Base-by-base conservation (phyloP, 2,797 vertebrate species). In the Corythornis leucogaster region DNA sequence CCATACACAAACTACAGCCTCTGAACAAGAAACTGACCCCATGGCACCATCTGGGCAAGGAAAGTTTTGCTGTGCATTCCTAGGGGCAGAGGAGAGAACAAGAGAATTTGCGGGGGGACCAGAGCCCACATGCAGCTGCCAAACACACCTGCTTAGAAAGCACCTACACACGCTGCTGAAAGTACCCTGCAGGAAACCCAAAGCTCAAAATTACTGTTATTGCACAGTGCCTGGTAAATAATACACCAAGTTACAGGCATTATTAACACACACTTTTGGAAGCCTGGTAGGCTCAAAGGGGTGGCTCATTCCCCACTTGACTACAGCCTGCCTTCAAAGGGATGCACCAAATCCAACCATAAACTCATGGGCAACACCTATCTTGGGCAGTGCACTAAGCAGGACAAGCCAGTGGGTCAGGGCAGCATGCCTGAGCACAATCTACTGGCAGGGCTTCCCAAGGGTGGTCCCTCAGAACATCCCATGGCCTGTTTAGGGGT, bases 1-100 rank as follows among this genome's bases (percentile, higher is more conserved):
- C 16, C 8, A 5, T 1, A 8, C 20, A 6, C 15, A 1, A 35
- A 68, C 51, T 4, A n/a, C 81, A 46, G 45, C 50, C 35, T 20
- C 81, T 3, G 30, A 50, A 40, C 20, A 7, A 55, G 38, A 43
- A 62, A 12, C 28, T 43, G 19, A 0, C 15, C 18, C 73, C 20
- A 0, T 28, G 9, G 73, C 74, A 33, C 9, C 7, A 5, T 31
- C 63, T 50, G 3, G 0, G 12, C 2, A 3, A 1, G 45, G 24
- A 28, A 30, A 30, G 31, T 9, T 46, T 42, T 19, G 26, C 38
- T 46, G 15, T 10, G 42, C 3, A 2, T 11, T 24, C 24, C 51
- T 61, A 6, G 18, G 30, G 45, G 38, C 26, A 35, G 17, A 40
- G 28, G 4, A 22, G 21, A 63, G 4, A 73, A 6, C 5, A 16